Percentiles rank a stretch among this genome's conserved stretches.
These are phyloP conservation scores for Odiellus spinosus DNA, from an alignment of 2,888 invertebrate species.

Conservation along the genomic window DNA sequence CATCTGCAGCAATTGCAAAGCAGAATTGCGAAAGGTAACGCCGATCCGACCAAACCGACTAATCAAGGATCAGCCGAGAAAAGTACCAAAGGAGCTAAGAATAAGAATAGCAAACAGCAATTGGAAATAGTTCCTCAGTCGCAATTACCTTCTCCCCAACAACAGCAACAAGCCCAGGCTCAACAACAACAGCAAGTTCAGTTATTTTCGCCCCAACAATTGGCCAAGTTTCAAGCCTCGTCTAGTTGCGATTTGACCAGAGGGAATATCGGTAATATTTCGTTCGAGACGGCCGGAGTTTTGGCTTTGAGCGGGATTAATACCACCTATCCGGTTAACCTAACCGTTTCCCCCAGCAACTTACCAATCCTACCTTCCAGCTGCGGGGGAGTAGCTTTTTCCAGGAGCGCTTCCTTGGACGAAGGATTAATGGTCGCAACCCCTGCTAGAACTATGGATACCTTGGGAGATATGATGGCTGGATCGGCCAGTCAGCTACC, in stretches of 20 bases:
- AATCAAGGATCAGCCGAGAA: constrained; percentile 10
- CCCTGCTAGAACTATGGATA: constrained; percentile 16
- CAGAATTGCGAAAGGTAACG: constrained; percentile 3
- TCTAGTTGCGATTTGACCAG: constrained; percentile 20
- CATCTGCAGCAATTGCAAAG: constrained; percentile 5
- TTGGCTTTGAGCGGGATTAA: constrained; percentile 13
- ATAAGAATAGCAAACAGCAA: constrained; percentile 9
- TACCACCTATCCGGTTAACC: constrained; percentile 18
- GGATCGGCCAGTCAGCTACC: too few species aligned
- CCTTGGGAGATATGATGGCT: constrained; percentile 16
- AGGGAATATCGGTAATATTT: constrained; percentile 18
- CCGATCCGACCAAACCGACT: constrained; percentile 10
- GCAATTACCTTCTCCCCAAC: constrained; percentile 10
- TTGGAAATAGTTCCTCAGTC: neutral
- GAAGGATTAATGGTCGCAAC: constrained; percentile 21
- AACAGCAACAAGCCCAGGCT: constrained; percentile 21
- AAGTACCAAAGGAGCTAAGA: constrained; percentile 8
- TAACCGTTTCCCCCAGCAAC: constrained; percentile 16
- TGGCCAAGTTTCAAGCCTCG: constrained; percentile 21
- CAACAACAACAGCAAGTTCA: constrained; percentile 22
- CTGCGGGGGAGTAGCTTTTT: constrained; percentile 12
- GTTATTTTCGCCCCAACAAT: constrained; percentile 17
- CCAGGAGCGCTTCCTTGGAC: constrained; percentile 11
- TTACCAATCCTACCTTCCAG: constrained; percentile 15
- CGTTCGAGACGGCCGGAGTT: constrained; percentile 13